Evolutionary conservation across 2,797 vertebrate genomes (phyloP).

Genomic region (Pipistrellus pipistrellus): DNA sequence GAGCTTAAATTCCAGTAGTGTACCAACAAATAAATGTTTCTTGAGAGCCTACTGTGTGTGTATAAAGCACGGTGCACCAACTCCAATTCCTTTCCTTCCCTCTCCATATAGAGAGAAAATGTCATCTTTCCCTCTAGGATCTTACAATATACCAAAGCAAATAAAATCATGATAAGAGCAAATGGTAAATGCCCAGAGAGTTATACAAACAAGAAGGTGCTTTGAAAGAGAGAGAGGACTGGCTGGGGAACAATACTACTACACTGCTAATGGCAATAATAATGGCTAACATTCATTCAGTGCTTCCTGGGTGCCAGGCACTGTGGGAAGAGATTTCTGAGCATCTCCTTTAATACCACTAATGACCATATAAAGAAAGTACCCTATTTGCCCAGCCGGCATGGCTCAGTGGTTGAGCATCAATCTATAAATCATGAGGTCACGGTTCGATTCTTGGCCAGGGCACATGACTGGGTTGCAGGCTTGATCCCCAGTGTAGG

Average conservation of each 20-base stretch:
- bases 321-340: background rate
- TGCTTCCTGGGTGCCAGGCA: background rate
- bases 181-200: background rate
- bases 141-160: background rate
- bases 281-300: background rate
- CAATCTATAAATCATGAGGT: no score
- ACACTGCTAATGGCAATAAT: background rate
- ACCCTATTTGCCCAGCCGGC: background rate
- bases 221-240: background rate
- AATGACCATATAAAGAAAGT: background rate
- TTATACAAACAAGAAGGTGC: background rate
- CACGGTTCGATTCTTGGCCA: no score
- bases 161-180: slow-evolving; percentile 1
- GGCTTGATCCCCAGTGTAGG: no score
- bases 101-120: background rate
- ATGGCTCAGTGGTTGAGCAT: no score
- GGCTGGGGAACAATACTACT: background rate
- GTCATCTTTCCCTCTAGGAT: background rate
- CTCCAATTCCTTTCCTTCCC: background rate
- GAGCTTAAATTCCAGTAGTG: background rate
- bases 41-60: background rate
- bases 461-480: no score
- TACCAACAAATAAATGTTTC: background rate
- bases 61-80: background rate
- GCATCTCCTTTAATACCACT: slow-evolving; percentile 9